Evolutionary conservation across 2,113 vertebrate species (phyloP), one percentile per base, ranked within the genome.

Genomic region (Larimichthys polyactis): DNA sequence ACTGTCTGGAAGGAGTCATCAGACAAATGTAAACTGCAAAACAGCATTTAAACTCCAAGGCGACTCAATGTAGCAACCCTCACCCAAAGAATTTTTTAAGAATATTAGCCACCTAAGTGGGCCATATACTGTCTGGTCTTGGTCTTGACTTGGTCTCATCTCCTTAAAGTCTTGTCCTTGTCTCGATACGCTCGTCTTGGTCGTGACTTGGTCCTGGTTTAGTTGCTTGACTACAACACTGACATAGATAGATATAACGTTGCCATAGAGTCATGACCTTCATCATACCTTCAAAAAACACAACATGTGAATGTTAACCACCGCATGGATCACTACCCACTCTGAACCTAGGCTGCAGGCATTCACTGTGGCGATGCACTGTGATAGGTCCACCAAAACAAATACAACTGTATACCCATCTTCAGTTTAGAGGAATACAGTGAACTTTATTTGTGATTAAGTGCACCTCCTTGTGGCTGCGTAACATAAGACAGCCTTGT

Each of bases 391-490:
- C 46, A 57, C 12, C 15, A 19, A 80, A 22, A 84, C 32, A 0
- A 59, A 71, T 46, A 58, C 17, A 16, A 57, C 46, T 36, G 29
- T 36, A 3, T 4, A 24, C 29, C 29, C 4, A 7, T 49, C 12
- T 46, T 78, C 7, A 62, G 12, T 24, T 76, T 2, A 57, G 12
- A 4, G 22, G 24, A 51, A 55, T 17, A 2, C 1, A 6, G 17
- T n/a, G 4, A 20, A 75, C 12, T 17, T 11, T 4, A 63, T 57
- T 68, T 24, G 11, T 57, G 43, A 36, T 0, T 22, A 60, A 91
- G 12, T 60, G 85, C 84, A 29, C 94, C 94, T 55, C 77, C 94
- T 58, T 81, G 91, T 95, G 94, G 94, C 36, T 46, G 64, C 14
- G 70, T 16, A 27, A 0, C n/a, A 16, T 5, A 62, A 2, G 10